phyloP scores from a whole-genome alignment of 2,888 invertebrate species.

The Acanthosepion lycidas region DNA sequence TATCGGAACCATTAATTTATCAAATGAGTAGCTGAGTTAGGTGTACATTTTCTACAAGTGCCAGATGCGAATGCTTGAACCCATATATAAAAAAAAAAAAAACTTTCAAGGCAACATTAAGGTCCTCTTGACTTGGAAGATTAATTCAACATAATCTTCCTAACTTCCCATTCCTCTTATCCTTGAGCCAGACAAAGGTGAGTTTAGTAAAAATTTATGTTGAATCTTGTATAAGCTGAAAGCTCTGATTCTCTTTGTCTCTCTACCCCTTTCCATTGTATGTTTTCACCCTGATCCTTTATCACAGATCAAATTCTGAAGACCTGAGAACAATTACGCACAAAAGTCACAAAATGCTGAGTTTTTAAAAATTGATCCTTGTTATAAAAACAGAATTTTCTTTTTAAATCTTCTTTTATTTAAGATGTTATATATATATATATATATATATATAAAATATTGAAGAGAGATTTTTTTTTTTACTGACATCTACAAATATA shows the following conservation, averaged over 20 bases:
- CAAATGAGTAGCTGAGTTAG: too few relatives aligned
- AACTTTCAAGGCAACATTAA: too few relatives aligned
- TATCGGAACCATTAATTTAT: too few relatives aligned
- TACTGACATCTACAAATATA: neutral
- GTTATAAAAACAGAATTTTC: neutral
- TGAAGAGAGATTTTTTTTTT: too few relatives aligned
- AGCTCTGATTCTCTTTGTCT: neutral
- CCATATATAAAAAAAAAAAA: too few relatives aligned
- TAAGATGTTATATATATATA: too few relatives aligned
- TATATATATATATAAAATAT: too few relatives aligned
- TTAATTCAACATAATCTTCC: neutral
- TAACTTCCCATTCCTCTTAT: too few relatives aligned
- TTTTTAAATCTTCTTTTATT: too few relatives aligned
- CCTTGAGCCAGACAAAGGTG: neutral
- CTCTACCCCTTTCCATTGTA: neutral
- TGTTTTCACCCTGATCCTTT: neutral
- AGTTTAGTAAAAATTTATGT: neutral
- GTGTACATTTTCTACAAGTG: too few relatives aligned
- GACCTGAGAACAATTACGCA: neutral
- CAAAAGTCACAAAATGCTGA: conserved; percentile 39
- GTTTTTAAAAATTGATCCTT: neutral
- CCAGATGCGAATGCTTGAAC: too few relatives aligned
- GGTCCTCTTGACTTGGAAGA: neutral
- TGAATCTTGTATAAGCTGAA: neutral
- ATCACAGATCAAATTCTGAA: neutral